Evolutionary conservation across 2,888 invertebrate genomes (phyloP).

Genomic region (Nephrotoma guestfalica): DNA sequence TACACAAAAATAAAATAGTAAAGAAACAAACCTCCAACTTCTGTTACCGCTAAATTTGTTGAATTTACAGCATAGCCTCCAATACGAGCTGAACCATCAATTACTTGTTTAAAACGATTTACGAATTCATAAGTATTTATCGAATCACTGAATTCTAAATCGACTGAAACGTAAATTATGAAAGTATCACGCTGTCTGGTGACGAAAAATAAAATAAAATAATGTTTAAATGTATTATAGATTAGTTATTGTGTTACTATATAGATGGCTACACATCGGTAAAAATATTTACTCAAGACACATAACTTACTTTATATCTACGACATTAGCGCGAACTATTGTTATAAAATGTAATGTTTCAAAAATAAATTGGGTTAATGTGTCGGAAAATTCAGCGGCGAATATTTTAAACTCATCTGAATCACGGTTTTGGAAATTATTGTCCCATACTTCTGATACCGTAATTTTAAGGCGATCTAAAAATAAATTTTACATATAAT

Average conservation of each 20-base stretch:
- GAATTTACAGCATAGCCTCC: background rate
- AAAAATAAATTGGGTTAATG: background rate
- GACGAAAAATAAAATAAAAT: background rate
- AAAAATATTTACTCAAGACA: background rate
- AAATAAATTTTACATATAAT: background rate
- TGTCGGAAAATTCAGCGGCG: background rate
- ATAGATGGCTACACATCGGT: background rate
- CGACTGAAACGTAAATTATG: background rate
- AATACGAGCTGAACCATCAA: background rate
- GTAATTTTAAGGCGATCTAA: constrained; percentile 7
- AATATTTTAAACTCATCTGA: constrained; percentile 7
- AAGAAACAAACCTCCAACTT: background rate
- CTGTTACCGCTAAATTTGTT: background rate
- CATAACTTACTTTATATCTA: background rate
- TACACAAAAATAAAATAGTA: background rate
- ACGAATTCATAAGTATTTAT: background rate
- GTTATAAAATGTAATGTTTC: background rate
- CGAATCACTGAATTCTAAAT: background rate
- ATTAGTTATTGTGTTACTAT: background rate
- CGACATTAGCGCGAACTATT: background rate
- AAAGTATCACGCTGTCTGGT: background rate
- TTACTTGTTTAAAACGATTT: background rate
- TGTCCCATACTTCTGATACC: constrained; percentile 2
- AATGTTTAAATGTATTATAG: background rate
- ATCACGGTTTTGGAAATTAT: constrained; percentile 5